These are phyloP conservation scores for Alethe castanea DNA, from an alignment of 2,113 vertebrate genomes.

Conservation along the genomic window DNA sequence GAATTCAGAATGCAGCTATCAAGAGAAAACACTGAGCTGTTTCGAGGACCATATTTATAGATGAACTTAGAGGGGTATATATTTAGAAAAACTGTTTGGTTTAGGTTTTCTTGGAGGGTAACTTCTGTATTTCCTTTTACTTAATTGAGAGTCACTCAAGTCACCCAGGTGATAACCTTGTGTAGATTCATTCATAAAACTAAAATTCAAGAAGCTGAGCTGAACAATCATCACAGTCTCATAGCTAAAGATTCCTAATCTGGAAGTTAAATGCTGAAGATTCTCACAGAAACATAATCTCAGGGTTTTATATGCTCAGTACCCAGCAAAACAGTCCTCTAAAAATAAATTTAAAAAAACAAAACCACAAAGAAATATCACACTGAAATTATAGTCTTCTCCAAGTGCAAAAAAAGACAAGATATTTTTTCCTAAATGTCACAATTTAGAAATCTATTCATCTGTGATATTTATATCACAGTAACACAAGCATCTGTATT, in stretches of 20 bases:
- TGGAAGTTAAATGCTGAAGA: not conserved
- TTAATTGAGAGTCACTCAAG: not conserved
- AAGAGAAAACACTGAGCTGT: not conserved
- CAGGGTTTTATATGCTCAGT: not conserved
- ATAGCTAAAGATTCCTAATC: not conserved
- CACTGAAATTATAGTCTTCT: not conserved
- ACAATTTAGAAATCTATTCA: conserved; percentile 10
- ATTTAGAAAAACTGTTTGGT: not conserved
- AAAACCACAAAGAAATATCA: not conserved
- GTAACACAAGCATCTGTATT: not conserved
- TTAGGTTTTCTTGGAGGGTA: fast-evolving
- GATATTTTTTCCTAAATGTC: conserved; percentile 1
- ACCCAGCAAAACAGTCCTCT: not conserved
- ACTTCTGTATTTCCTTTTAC: not conserved
- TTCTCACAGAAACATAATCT: not conserved
- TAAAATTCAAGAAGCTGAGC: not conserved
- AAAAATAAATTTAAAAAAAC: not conserved
- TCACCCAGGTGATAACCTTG: not conserved
- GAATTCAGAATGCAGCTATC: not conserved
- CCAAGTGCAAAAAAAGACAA: not conserved
- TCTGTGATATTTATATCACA: not conserved
- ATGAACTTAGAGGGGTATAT: not conserved
- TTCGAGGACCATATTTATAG: not conserved
- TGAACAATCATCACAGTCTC: not conserved
- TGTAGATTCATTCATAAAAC: not conserved